Evolutionary conservation across 2,797 vertebrate species (phyloP).

Genomic region (Neosilurus hyrtlii): DNA sequence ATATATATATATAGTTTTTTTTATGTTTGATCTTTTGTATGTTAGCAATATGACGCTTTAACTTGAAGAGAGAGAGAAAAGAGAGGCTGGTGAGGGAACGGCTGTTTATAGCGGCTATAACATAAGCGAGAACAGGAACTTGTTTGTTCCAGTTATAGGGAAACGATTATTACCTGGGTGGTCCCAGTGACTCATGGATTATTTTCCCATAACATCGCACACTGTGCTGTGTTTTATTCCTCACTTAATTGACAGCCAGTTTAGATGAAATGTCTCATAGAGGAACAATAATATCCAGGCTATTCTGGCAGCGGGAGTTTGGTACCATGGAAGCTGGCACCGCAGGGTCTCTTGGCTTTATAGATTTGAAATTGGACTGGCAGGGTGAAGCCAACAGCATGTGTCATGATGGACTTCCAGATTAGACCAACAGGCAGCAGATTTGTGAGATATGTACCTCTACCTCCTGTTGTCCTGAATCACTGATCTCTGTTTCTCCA

Average conservation of each 20-base stretch:
- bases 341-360: conserved; percentile 51
- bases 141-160: background rate
- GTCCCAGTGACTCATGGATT: background rate
- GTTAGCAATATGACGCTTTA: too few species aligned
- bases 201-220: background rate
- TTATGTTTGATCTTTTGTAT: too few species aligned
- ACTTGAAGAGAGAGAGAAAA: too few species aligned
- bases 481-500: conserved; percentile 43
- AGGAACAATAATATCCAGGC: conserved; percentile 46
- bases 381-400: conserved; percentile 46
- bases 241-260: background rate
- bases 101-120: background rate
- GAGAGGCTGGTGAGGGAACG: too few species aligned
- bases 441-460: conserved; percentile 17
- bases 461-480: conserved; percentile 35
- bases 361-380: conserved; percentile 55
- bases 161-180: background rate
- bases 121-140: background rate
- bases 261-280: conserved; percentile 24
- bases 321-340: conserved; percentile 32
- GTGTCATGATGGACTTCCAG: conserved; percentile 45
- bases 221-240: background rate
- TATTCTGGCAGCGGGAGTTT: conserved; percentile 22
- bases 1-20: too few species aligned
- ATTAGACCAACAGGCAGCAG: conserved; percentile 24